A percentile compares a stretch with the other conserved stretches of the same genome.
These are phyloP conservation scores for Hypomesus transpacificus DNA, from an alignment of 2,113 vertebrate genomes.

Conservation along the genomic window DNA sequence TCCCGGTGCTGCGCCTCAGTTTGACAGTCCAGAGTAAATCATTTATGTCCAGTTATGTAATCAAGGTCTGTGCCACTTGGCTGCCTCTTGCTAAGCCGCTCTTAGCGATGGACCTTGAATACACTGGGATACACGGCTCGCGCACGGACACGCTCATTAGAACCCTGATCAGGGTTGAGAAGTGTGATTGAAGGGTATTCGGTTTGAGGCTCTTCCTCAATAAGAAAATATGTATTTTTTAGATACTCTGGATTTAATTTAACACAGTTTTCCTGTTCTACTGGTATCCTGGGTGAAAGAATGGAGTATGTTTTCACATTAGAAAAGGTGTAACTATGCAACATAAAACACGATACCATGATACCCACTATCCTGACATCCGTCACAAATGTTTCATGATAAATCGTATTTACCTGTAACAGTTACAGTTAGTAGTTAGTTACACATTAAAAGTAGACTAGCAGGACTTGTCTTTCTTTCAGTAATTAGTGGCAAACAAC, in stretches of 20 bases:
- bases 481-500: background rate
- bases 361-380: too few relatives aligned
- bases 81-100: conserved; percentile 58
- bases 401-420: background rate
- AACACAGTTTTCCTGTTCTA: background rate
- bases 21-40: conserved; percentile 27
- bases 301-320: too few relatives aligned
- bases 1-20: background rate
- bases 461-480: background rate
- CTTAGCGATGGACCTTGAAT: conserved; percentile 52
- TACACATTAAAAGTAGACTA: background rate
- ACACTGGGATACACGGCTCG: conserved; percentile 18
- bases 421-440: background rate
- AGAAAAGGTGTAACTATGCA: too few relatives aligned
- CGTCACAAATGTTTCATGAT: too few relatives aligned
- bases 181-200: background rate
- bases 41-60: conserved; percentile 63
- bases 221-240: background rate
- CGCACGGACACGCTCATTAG: too few relatives aligned
- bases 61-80: conserved; percentile 61
- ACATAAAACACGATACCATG: too few relatives aligned
- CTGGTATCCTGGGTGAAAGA: too few relatives aligned
- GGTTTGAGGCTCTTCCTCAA: too few relatives aligned
- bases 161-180: conserved; percentile 31
- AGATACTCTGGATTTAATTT: background rate